Evolutionary conservation across 2,888 invertebrate species (phyloP).

Genomic region (Nomada lathburiana): DNA sequence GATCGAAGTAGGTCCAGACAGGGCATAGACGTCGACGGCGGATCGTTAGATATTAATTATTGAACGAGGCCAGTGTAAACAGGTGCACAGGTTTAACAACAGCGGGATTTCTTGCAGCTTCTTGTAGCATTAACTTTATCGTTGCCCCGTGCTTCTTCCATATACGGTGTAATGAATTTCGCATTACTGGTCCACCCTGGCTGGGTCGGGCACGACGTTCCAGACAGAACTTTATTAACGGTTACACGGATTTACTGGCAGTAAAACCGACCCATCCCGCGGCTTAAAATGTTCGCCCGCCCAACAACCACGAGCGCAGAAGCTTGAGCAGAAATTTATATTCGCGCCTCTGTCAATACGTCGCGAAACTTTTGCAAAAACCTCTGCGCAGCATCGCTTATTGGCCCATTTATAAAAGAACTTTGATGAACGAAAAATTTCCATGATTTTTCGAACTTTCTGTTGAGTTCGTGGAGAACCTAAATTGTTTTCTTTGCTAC

Average conservation of each 20-base stretch:
- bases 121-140: constrained; percentile 63
- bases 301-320: constrained; percentile 4
- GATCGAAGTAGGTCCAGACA: background rate
- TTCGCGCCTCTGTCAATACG: constrained; percentile 23
- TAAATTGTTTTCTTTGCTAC: too few species aligned
- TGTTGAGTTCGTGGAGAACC: too few species aligned
- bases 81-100: constrained; percentile 16
- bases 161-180: constrained; percentile 65
- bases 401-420: background rate
- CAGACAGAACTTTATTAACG: constrained; percentile 67
- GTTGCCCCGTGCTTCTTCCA: constrained; percentile 41
- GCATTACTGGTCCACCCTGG: constrained; percentile 53
- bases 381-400: background rate
- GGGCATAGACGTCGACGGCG: background rate
- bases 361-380: constrained; percentile 7
- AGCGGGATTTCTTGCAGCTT: constrained; percentile 29
- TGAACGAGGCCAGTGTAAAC: background rate
- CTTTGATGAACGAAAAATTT: too few species aligned
- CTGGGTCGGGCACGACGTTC: constrained; percentile 27
- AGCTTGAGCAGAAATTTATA: constrained; percentile 30
- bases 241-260: constrained; percentile 63
- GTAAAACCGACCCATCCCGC: constrained; percentile 39
- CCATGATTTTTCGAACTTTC: too few species aligned
- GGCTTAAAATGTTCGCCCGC: constrained; percentile 52
- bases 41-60: constrained; percentile 47